phyloP scores from a whole-genome alignment of 2,888 invertebrate genomes.

The Dolomedes plantarius region DNA sequence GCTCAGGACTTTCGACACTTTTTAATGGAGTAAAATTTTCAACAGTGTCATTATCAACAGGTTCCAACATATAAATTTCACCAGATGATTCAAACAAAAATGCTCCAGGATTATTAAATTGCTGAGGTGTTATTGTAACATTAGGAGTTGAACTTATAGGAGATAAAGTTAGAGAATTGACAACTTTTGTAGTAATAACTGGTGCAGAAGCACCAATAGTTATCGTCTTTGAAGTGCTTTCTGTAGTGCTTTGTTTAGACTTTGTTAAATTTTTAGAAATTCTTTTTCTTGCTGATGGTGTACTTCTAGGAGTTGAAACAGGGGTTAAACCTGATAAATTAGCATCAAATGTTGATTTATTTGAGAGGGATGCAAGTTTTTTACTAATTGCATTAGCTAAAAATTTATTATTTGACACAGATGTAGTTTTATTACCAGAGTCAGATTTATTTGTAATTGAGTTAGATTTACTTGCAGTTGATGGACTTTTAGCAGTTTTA shows the following conservation, averaged over 20 bases:
- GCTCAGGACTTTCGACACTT: neutral
- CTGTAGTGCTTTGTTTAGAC: neutral
- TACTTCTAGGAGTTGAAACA: neutral
- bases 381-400: too few relatives aligned
- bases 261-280: neutral
- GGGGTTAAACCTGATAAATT: neutral
- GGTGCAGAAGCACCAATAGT: neutral
- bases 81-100: conserved; percentile 42
- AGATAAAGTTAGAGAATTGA: neutral
- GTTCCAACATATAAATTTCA: conserved; percentile 44
- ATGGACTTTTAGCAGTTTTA: too few relatives aligned
- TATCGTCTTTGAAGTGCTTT: neutral
- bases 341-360: too few relatives aligned
- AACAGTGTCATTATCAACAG: conserved; percentile 24
- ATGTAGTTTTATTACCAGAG: too few relatives aligned
- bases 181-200: neutral
- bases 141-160: neutral
- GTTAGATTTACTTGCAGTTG: too few relatives aligned
- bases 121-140: neutral
- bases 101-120: neutral
- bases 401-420: too few relatives aligned
- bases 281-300: neutral
- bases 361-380: too few relatives aligned
- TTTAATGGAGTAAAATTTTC: neutral
- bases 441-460: too few relatives aligned